Evolutionary conservation across 2,797 vertebrate genomes (phyloP).

Genomic region (Carapus acus): DNA sequence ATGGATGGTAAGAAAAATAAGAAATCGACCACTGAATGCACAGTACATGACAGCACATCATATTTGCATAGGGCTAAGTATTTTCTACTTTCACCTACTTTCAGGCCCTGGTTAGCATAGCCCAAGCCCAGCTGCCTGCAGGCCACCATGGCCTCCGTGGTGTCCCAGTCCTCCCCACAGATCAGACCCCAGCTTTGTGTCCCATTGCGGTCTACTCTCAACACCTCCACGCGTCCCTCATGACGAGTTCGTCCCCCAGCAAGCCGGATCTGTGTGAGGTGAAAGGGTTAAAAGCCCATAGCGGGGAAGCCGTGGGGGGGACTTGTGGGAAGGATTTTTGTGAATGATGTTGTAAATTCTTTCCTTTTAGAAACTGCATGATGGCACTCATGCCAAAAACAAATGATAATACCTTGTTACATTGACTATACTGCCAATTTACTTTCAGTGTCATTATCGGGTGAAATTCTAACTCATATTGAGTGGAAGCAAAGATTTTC

Average conservation of each 20-base stretch:
- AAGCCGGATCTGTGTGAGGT: conserved; percentile 82
- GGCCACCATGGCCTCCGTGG: conserved; percentile 85
- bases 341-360: too few species aligned
- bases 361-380: too few species aligned
- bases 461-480: too few species aligned
- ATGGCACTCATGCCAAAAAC: too few species aligned
- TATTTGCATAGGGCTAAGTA: conserved; percentile 34
- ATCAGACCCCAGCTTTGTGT: conserved; percentile 85
- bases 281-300: conserved; percentile 45
- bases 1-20: not conserved
- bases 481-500: too few species aligned
- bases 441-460: too few species aligned
- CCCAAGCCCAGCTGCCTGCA: conserved; percentile 94
- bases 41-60: conserved; percentile 32
- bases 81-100: conserved; percentile 77
- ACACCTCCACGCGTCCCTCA: conserved; percentile 90
- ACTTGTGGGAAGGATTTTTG: too few species aligned
- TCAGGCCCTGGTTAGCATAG: conserved; percentile 88
- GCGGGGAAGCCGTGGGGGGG: conserved; percentile 37
- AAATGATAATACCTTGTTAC: not conserved
- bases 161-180: conserved; percentile 90
- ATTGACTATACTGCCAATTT: too few species aligned
- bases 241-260: conserved; percentile 84
- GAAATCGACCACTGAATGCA: conserved; percentile 1
- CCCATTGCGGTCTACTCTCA: conserved; percentile 66